phyloP scores from a whole-genome alignment of 2,797 vertebrate species.

The Sebastes dallii region DNA sequence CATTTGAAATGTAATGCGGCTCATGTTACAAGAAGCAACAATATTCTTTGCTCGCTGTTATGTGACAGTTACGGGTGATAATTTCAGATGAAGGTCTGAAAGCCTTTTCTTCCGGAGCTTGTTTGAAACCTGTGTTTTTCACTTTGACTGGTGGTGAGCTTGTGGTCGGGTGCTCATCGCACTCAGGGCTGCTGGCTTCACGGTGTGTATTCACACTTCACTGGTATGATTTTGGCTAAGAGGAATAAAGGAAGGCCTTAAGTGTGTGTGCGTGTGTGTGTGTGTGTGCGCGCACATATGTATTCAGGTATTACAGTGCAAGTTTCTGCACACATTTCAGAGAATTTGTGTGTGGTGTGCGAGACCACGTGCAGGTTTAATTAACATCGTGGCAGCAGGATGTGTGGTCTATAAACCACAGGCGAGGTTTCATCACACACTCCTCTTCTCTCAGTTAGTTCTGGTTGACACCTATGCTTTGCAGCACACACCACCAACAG shows the following conservation, averaged over 20 bases:
- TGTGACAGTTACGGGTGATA: slow-evolving; percentile 55
- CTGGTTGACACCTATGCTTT: slow-evolving; percentile 30
- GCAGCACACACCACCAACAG: not conserved
- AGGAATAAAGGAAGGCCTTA: not conserved
- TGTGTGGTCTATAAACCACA: slow-evolving; percentile 77
- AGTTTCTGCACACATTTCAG: slow-evolving; percentile 14
- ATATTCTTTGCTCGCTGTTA: not conserved
- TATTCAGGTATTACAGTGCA: slow-evolving; percentile 19
- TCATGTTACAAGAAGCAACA: not conserved
- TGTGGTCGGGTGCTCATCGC: slow-evolving; percentile 46
- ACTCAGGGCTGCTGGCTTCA: slow-evolving; percentile 3
- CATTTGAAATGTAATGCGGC: not conserved
- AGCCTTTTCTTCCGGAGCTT: not conserved
- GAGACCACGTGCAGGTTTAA: slow-evolving; percentile 38
- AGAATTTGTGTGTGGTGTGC: slow-evolving; percentile 26
- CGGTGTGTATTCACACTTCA: slow-evolving; percentile 54
- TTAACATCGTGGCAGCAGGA: slow-evolving; percentile 63
- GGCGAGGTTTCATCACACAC: slow-evolving; percentile 50
- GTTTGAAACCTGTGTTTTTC: slow-evolving; percentile 78
- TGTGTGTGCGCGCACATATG: not conserved
- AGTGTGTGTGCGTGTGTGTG: not conserved
- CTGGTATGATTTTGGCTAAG: slow-evolving; percentile 35
- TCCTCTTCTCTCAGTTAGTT: slow-evolving; percentile 2
- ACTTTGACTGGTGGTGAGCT: slow-evolving; percentile 69
- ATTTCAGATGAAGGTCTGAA: slow-evolving; percentile 27